Evolutionary conservation across 2,888 invertebrate species (phyloP).

Genomic region (Troides oblongomaculatus): DNA sequence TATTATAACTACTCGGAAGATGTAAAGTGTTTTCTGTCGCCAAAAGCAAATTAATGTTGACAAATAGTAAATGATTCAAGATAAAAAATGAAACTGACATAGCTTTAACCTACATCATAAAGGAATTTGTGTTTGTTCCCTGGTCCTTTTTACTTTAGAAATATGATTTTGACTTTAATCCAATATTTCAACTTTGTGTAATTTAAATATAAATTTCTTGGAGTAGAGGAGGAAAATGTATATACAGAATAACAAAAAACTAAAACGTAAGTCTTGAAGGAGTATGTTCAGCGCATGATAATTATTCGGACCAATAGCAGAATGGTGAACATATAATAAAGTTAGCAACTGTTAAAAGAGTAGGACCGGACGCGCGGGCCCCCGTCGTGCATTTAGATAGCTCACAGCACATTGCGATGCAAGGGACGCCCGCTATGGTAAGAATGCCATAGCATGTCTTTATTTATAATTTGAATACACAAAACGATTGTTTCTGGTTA

Average conservation of each 20-base stretch:
- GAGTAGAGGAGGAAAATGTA: constrained; percentile 17
- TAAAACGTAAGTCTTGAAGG: constrained; percentile 11
- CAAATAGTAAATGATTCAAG: too few relatives aligned
- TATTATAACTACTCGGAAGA: too few relatives aligned
- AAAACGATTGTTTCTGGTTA: constrained; percentile 65
- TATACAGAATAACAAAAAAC: constrained; percentile 12
- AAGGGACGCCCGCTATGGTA: constrained; percentile 69
- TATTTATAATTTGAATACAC: constrained; percentile 67
- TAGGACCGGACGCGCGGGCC: constrained; percentile 72
- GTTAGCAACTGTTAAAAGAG: constrained; percentile 66
- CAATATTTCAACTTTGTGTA: neutral
- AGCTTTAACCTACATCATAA: too few relatives aligned
- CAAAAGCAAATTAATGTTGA: too few relatives aligned
- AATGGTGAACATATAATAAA: constrained; percentile 30
- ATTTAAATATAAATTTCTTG: neutral
- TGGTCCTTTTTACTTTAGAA: too few relatives aligned
- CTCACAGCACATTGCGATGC: constrained; percentile 68
- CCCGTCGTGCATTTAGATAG: constrained; percentile 69
- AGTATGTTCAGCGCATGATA: constrained; percentile 26
- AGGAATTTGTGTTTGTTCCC: too few relatives aligned
- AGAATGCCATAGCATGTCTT: constrained; percentile 67
- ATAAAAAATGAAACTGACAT: too few relatives aligned
- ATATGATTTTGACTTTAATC: too few relatives aligned
- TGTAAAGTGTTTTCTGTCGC: too few relatives aligned
- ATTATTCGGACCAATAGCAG: constrained; percentile 20